phyloP scores from a whole-genome alignment of 2,113 vertebrate genomes.

The Cervus canadensis region DNA sequence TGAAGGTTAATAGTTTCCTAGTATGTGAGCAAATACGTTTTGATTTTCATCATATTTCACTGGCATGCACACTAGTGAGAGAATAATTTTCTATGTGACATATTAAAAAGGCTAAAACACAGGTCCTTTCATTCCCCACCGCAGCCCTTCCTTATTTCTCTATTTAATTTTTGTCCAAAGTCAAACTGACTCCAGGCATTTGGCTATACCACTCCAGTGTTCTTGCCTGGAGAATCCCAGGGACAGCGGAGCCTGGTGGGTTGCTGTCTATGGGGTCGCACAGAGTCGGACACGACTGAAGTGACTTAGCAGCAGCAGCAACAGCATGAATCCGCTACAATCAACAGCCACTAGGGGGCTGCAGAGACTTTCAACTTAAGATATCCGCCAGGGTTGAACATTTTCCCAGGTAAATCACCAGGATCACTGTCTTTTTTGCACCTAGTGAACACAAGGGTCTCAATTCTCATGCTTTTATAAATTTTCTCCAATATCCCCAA shows the following conservation, averaged over 20 bases:
- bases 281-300: background rate
- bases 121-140: background rate
- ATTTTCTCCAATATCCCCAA: background rate
- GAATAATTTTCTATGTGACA: background rate
- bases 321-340: background rate
- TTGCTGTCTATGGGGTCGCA: too few species aligned
- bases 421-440: background rate
- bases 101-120: background rate
- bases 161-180: slow-evolving; percentile 7
- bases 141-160: background rate
- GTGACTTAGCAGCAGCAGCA: too few species aligned
- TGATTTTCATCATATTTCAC: background rate
- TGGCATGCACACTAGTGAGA: background rate
- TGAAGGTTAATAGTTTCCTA: background rate
- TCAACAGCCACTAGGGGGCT: slow-evolving; percentile 65
- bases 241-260: too few species aligned
- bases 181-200: background rate
- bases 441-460: background rate
- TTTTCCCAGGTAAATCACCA: background rate
- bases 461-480: background rate
- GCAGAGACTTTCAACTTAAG: slow-evolving; percentile 64
- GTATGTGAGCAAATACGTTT: background rate
- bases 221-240: too few species aligned
- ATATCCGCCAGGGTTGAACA: background rate
- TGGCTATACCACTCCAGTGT: background rate